Conservation (phyloP, 2,113 vertebrate genomes). For the Equus quagga region DNA sequence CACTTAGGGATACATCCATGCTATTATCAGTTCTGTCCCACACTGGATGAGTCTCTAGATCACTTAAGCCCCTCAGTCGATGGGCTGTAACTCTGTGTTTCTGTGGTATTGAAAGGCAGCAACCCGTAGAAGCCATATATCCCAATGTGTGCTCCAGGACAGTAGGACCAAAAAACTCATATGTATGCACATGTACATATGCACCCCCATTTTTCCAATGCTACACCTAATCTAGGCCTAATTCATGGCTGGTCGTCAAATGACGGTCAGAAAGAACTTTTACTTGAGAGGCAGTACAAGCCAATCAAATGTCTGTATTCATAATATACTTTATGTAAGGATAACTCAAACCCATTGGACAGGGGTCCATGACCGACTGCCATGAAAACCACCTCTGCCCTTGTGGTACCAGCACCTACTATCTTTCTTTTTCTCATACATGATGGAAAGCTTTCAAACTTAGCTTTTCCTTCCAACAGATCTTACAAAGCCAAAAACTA, state of each 20-base stretch:
- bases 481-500: background rate
- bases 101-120: background rate
- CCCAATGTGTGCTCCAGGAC: background rate
- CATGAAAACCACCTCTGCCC: background rate
- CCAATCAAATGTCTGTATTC: background rate
- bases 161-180: background rate
- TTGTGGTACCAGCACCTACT: background rate
- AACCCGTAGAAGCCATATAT: background rate
- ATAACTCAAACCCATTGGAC: background rate
- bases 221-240: background rate
- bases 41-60: background rate
- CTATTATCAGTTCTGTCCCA: background rate
- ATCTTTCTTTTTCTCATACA: background rate
- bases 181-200: background rate
- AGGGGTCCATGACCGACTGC: background rate
- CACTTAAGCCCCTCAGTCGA: background rate
- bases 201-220: background rate
- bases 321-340: background rate
- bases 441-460: slow-evolving; percentile 4
- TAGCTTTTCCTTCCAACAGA: slow-evolving; percentile 19
- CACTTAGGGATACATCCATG: background rate
- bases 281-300: background rate
- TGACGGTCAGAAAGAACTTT: background rate
- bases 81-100: background rate
- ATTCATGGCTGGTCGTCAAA: background rate